A percentile compares a stretch with the other conserved stretches of the same genome.
Conservation (phyloP, 2,797 vertebrate species). For the Tamandua tetradactyla region DNA sequence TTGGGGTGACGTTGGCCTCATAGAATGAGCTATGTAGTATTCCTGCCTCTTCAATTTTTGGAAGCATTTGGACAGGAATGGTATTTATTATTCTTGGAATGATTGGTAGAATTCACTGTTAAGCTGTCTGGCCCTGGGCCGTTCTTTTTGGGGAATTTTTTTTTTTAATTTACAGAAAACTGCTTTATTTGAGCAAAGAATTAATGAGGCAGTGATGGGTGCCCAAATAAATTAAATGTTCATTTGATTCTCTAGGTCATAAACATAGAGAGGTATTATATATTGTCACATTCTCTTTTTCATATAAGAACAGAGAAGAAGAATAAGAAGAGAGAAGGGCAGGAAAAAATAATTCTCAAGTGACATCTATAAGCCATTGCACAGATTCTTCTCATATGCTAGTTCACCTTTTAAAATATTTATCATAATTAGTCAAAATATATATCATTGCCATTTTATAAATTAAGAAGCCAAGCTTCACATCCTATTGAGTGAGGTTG, state of each 20-base stretch:
- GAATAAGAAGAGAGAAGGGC: neutral
- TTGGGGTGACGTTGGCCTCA: too few species aligned
- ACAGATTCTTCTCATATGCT: neutral
- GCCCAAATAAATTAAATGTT: neutral
- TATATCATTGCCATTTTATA: neutral
- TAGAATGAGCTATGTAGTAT: too few species aligned
- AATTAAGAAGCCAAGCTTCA: neutral
- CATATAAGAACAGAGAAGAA: neutral
- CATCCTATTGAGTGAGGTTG: neutral
- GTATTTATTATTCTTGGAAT: too few species aligned
- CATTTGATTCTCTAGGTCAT: neutral
- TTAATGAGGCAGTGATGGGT: neutral
- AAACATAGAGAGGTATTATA: neutral
- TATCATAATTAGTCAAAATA: neutral
- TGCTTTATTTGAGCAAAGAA: neutral
- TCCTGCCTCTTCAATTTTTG: too few species aligned
- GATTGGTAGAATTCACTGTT: too few species aligned
- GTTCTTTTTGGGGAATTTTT: too few species aligned
- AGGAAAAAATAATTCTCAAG: neutral
- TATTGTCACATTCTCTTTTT: neutral
- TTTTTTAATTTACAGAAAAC: slow-evolving; percentile 18
- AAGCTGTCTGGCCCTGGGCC: too few species aligned
- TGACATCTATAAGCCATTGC: neutral
- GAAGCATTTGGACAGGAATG: too few species aligned
- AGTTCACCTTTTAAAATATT: neutral